Evolutionary conservation across 2,888 invertebrate genomes (phyloP).

Genomic region (Gymnoscelis rufifasciata): DNA sequence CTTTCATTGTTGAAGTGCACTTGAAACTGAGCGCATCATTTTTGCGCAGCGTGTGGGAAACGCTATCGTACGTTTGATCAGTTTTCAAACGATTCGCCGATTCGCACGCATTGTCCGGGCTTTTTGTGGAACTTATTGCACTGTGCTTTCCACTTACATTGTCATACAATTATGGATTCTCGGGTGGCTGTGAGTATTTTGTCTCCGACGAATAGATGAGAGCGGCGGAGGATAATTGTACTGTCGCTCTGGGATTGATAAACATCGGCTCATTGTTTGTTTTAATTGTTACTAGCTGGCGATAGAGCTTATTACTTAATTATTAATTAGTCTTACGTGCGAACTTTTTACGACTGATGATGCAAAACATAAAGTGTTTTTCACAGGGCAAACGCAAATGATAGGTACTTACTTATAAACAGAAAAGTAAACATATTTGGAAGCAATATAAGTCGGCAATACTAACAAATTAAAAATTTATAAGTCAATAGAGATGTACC

Average conservation of each 20-base stretch:
- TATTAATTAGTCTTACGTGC: conserved; percentile 10
- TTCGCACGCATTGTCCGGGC: conserved; percentile 49
- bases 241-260: conserved; percentile 19
- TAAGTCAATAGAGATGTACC: no score
- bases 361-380: not conserved
- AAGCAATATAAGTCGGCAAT: no score
- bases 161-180: conserved; percentile 63
- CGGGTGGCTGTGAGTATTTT: conserved; percentile 60
- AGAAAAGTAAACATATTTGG: no score
- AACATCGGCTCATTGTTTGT: conserved; percentile 16
- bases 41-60: conserved; percentile 44
- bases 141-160: conserved; percentile 64
- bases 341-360: conserved; percentile 6
- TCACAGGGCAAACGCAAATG: no score
- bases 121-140: conserved; percentile 47
- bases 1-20: conserved; percentile 60
- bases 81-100: conserved; percentile 21
- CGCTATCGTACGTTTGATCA: conserved; percentile 26
- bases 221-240: conserved; percentile 33
- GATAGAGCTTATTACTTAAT: conserved; percentile 6
- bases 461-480: no score
- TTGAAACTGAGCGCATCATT: conserved; percentile 47
- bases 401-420: no score
- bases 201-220: conserved; percentile 26
- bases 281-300: conserved; percentile 19